Base-by-base conservation (phyloP, 2,113 vertebrate genomes). In the Oryzias celebensis region DNA sequence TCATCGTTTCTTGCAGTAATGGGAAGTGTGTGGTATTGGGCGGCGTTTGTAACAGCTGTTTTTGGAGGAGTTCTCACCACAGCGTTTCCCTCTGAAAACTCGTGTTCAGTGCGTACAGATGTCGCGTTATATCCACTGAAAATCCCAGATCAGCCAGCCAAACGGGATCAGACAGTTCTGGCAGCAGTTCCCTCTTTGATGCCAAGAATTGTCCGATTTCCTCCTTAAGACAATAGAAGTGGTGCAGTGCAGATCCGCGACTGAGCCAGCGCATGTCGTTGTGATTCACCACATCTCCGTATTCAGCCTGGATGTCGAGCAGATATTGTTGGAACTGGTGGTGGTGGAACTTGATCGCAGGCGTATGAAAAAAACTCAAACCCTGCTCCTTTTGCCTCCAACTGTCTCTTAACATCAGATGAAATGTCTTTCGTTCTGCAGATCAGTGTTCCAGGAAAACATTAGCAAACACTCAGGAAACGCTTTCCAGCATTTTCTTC, bases 271-370 rank as follows among this genome's bases (percentile, higher is more conserved):
- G 69, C 10, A 75, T 44, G 1, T 82, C 56, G 0, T 13, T 67
- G 71, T 68, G 55, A 59, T 71, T 76, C 0, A 70, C 7, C 17
- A 67, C 26, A 26, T 26, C 26, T 26, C 26, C 5, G 26, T 26
- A 5, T 26, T 5, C 26, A 26, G 26, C 5, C 5, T 5, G 3
- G 26, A 3, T 5, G 3, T 5, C 26, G 26, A 41, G 48, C 0
- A 67, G 54, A 43, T 75, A 36, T 52, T 69, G 67, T 4, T 78
- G 79, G 67, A 85, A 85, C 72, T 83, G 80, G 20, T 17, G 7
- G 20, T 20, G 20, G 74, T 80, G 75, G 70, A 22, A 55, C 36
- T 43, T 44, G 20, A 2, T 57, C 15, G 7, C 41, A 57, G 22
- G 20, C 42, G 8, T 26, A 13, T 1, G 7, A 26, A 16, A 47